Evolutionary conservation across 2,113 vertebrate genomes (phyloP), one percentile per base, ranked within the genome.

Genomic region (Proterorhinus semilunaris): DNA sequence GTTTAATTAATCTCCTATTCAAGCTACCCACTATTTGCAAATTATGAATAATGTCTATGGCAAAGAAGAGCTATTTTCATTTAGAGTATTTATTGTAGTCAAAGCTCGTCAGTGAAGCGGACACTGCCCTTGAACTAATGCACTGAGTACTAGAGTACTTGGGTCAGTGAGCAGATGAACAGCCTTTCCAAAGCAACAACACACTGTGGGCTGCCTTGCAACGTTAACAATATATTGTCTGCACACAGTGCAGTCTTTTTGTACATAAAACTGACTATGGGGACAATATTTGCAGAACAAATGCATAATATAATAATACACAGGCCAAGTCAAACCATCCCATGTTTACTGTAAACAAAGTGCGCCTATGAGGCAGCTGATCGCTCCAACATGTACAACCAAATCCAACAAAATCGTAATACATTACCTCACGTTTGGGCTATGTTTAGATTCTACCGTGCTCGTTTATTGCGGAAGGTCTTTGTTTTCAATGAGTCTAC

Each of bases 381-480:
- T 48, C 57, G 13, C 43, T 8, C 7, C 43, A 8, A 1, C 9
- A 12, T 8, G 1, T 48, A n/a, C 1, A 4, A 6, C 10, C 11
- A 21, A n/a, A 62, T 11, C 12, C 2, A 59, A 47, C 12, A 45
- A 13, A 43, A 47, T 21, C 6, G 8, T 16, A 52, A 48, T 2
- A 16, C 12, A 63, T 48, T 61, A 45, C 45, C 50, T 11, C 13
- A 44, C 58, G 58, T 61, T 59, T 43, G 57, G 7, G 12, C 16
- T 72, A 42, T 27, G 43, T 52, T 42, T 65, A 4, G 6, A 42
- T 55, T 63, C 2, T 53, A 6, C 63, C 46, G 54, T 67, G 13
- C 57, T 3, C 53, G 7, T 66, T 43, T 66, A 50, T 68, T 49
- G 62, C 66, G 65, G 63, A 76, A 83, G 75, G 79, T 86, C 75